These are phyloP conservation scores for Linepithema humile DNA, from an alignment of 1,140 invertebrate genomes.

Conservation along the genomic window DNA sequence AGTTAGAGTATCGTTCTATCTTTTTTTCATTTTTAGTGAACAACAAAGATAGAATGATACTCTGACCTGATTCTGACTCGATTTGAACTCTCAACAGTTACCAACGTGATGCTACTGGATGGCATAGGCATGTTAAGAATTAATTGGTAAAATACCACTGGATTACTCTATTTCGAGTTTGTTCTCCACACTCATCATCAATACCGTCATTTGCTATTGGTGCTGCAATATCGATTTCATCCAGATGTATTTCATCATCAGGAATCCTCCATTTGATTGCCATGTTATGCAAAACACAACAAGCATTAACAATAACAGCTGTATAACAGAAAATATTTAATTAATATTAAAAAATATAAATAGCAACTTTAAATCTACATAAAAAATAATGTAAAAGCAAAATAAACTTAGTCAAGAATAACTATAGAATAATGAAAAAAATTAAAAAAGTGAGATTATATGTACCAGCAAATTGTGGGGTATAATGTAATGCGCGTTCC, in stretches of 20 bases:
- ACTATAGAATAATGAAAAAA: neutral
- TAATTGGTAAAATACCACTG: constrained; percentile 11
- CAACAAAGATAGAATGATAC: no score
- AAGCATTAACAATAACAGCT: neutral
- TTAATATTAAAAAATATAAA: neutral
- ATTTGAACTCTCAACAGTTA: no score
- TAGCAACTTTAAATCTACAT: no score
- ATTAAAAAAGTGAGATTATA: neutral
- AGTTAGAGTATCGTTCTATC: no score
- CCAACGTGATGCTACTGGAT: no score
- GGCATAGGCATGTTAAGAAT: no score
- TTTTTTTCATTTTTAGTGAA: no score
- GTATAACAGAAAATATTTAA: constrained; percentile 11
- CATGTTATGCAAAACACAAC: constrained; percentile 20
- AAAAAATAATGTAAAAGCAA: neutral
- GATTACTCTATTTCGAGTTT: constrained; percentile 2
- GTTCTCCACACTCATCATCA: constrained; percentile 6
- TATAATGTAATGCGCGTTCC: constrained; percentile 26
- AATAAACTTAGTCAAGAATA: neutral
- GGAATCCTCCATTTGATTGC: neutral
- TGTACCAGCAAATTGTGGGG: constrained; percentile 11
- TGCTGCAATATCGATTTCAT: neutral
- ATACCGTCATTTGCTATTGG: neutral
- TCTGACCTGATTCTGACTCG: no score
- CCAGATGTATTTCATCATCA: neutral